Evolutionary conservation across 1,140 invertebrate genomes (phyloP), one percentile per base, ranked within the genome.

Genomic region (Halictus rubicundus): DNA sequence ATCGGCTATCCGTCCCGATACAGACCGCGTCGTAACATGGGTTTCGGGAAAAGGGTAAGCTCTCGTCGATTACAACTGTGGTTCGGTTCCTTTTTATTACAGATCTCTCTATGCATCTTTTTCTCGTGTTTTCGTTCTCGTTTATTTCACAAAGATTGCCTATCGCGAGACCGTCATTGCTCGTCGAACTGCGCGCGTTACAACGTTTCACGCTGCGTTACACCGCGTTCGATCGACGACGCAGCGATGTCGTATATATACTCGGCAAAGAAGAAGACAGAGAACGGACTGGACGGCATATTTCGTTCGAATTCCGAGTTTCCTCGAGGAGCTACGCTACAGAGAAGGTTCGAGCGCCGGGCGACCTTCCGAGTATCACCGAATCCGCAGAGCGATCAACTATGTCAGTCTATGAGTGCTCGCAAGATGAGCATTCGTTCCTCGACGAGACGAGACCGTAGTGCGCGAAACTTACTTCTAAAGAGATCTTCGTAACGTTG

Each of bases 381-480:
- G 71, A 42, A 19, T 32, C 32, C 46, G 19, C 49, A 10, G 14
- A 59, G 71, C 46, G 59, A 73, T 65, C 16, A 21, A 46, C 42
- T 12, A 59, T 70, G 46, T 84, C 82, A 85, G 83, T 85, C 83
- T 76, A 72, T 68, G 66, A 21, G 64, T 73, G 71, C 23, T 81
- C 49, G 10, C 68, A 68, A 49, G 77, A 32, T 25, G 76, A 72
- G 68, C 14, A 46, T 46, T 46, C 63, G 39, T 78, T 72, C 64
- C 52, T 69, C 64, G 71, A n/a, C 52, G 63, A 60, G 63, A 61
- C 65, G 23, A 74, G 61, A 60, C 64, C 64, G 59, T 46, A 42
- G 49, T 65, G 70, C 49, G 19, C 23, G 63, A 42, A n/a, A 68
- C 78, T 84, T 84, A 83, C 77, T 84, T 57, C 59, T 80, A 83